Evolutionary conservation across 2,113 vertebrate genomes (phyloP).

Genomic region (Cyprinus carpio): DNA sequence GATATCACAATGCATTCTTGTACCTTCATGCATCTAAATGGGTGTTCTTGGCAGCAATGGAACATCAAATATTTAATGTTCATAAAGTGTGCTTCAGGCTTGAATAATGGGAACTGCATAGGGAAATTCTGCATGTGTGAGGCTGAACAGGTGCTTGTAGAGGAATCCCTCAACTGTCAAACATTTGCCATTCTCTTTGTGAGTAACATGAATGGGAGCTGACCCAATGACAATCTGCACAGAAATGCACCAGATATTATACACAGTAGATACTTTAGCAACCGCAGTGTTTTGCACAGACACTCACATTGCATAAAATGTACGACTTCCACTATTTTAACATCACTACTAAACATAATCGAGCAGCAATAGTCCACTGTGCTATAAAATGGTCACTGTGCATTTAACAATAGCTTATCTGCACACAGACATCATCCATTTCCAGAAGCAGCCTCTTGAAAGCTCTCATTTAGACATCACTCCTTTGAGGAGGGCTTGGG

Average conservation of each 20-base stretch:
- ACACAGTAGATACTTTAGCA: neutral
- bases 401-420: constrained; percentile 7
- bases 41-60: neutral
- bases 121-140: neutral
- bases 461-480: constrained; percentile 21
- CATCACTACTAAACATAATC: neutral
- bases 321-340: neutral
- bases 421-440: constrained; percentile 16
- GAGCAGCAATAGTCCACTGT: neutral
- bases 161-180: constrained; percentile 27
- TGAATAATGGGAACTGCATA: neutral
- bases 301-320: neutral
- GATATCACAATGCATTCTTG: neutral
- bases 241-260: neutral
- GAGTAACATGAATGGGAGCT: constrained; percentile 32
- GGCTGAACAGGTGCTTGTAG: constrained; percentile 21
- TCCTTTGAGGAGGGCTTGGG: neutral
- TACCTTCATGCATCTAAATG: neutral
- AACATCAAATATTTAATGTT: constrained; percentile 4
- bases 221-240: constrained; percentile 38
- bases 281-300: neutral
- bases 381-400: neutral
- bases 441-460: constrained; percentile 17
- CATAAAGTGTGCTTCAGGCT: neutral
- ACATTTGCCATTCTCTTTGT: constrained; percentile 48